phyloP scores from a whole-genome alignment of 1,140 invertebrate genomes.

The Physella acuta region DNA sequence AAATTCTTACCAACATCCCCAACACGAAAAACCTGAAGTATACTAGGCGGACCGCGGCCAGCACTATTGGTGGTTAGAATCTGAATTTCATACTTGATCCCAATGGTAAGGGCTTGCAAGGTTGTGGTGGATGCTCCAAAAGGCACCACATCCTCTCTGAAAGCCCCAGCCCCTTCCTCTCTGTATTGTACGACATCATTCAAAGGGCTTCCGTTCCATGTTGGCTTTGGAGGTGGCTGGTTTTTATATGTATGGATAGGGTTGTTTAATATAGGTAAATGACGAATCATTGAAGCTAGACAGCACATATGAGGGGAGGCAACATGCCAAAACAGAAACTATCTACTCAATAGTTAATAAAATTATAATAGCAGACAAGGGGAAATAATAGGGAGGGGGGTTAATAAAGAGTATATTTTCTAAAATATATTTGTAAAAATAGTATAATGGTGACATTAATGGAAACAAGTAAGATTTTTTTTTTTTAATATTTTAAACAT shows the following conservation, averaged over 20 bases:
- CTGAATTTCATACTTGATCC: conserved; percentile 87
- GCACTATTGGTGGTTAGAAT: conserved; percentile 95
- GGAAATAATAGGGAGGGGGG: no score
- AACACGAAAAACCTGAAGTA: conserved; percentile 75
- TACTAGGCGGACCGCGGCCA: conserved; percentile 88
- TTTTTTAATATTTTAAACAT: no score
- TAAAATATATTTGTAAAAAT: no score
- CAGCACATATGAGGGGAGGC: no score
- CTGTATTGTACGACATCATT: conserved; percentile 78
- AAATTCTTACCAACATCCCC: conserved; percentile 77
- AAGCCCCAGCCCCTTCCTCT: conserved; percentile 43
- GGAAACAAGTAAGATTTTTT: no score
- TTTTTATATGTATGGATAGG: no score
- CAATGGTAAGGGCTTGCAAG: conserved; percentile 41
- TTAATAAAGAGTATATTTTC: no score
- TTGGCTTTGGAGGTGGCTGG: conserved; percentile 70
- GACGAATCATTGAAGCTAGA: no score
- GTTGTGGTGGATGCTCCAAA: conserved; percentile 27
- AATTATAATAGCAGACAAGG: no score
- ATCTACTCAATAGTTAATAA: no score
- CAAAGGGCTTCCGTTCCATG: conserved; percentile 88
- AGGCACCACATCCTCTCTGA: conserved; percentile 35
- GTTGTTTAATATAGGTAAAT: not conserved
- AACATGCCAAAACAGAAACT: no score
- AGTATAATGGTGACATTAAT: no score